phyloP scores from a whole-genome alignment of 2,113 vertebrate genomes.

The Salvelinus sp. region DNA sequence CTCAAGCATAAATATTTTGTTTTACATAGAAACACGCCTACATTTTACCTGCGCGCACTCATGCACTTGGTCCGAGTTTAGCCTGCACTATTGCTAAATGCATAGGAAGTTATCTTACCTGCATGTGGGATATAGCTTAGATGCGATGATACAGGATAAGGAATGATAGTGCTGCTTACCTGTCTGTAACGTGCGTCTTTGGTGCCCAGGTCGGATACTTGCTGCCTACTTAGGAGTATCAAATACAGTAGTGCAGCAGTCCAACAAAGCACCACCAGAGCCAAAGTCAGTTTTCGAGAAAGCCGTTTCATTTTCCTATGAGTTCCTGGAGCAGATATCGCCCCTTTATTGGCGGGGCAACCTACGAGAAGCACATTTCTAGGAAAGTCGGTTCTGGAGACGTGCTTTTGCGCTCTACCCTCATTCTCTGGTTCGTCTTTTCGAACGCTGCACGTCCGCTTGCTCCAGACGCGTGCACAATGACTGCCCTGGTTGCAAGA shows the following conservation, averaged over 20 bases:
- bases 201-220: constrained; percentile 3
- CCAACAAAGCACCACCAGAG: constrained; percentile 4
- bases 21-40: neutral
- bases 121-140: neutral
- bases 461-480: neutral
- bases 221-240: neutral
- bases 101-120: neutral
- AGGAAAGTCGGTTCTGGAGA: constrained; percentile 6
- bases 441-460: neutral
- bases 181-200: neutral
- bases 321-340: constrained; percentile 7
- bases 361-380: constrained; percentile 11
- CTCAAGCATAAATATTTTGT: neutral
- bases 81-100: neutral
- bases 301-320: constrained; percentile 9
- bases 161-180: neutral
- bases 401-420: constrained; percentile 1
- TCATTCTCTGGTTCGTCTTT: constrained; percentile 3
- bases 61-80: neutral
- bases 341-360: constrained; percentile 11
- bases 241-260: neutral
- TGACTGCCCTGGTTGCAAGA: neutral
- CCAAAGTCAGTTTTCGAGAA: constrained; percentile 8
- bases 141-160: neutral
- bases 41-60: neutral